These are phyloP conservation scores for Philypnodon macrostomus DNA, from an alignment of 2,797 vertebrate species.

Conservation along the genomic window DNA sequence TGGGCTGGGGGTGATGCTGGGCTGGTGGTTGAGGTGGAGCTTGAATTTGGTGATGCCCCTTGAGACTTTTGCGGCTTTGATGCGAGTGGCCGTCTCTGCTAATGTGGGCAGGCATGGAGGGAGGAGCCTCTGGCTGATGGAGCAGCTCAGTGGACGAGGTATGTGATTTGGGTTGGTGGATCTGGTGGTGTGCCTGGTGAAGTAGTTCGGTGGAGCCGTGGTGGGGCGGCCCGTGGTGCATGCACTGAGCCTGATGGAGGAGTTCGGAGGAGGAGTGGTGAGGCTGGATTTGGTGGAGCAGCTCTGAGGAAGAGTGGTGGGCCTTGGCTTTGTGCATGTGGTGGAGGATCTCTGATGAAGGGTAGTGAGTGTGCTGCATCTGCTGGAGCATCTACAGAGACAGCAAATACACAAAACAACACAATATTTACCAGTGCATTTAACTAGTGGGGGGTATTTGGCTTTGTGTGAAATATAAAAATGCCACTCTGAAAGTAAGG, in stretches of 20 bases:
- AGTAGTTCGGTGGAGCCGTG: conserved; percentile 64
- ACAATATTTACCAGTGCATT: conserved; percentile 7
- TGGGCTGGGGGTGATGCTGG: conserved; percentile 66
- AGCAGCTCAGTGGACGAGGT: conserved; percentile 68
- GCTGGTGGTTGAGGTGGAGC: conserved; percentile 51
- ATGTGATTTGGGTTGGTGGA: conserved; percentile 63
- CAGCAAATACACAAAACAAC: conserved; percentile 6
- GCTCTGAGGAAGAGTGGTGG: conserved; percentile 59
- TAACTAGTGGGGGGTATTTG: too few species aligned
- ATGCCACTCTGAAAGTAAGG: too few species aligned
- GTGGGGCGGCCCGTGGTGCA: conserved; percentile 56
- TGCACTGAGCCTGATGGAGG: conserved; percentile 61
- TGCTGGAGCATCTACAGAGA: conserved; percentile 45
- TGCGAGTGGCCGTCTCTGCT: conserved; percentile 64
- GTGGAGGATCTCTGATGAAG: conserved; percentile 59
- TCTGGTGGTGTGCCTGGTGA: conserved; percentile 63
- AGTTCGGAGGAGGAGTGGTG: conserved; percentile 67
- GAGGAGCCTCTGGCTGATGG: conserved; percentile 64
- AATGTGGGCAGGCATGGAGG: conserved; percentile 55
- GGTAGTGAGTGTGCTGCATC: conserved; percentile 54
- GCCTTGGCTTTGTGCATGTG: conserved; percentile 62
- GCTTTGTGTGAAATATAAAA: too few species aligned
- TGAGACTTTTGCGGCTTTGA: conserved; percentile 68
- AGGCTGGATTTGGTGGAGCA: conserved; percentile 63
- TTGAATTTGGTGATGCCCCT: conserved; percentile 66